Evolutionary conservation across 2,888 invertebrate genomes (phyloP), one percentile per base, ranked within the genome.

Genomic region (Cerceris ruficornis): DNA sequence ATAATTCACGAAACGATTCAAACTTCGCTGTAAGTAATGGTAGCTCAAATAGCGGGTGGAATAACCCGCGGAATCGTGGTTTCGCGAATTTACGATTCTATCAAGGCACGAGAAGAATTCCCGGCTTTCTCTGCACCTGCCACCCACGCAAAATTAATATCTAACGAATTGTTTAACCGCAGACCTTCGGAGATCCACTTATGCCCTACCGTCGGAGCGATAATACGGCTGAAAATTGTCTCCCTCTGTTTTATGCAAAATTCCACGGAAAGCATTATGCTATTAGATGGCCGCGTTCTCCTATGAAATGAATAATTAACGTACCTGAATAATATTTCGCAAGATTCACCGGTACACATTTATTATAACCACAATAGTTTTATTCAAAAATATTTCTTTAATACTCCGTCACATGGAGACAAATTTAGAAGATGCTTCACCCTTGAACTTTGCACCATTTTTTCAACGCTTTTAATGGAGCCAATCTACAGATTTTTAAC

Each of bases 11-110:
- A 83, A 85, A 79, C 78, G 75, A 81, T 81, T 76, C 73, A 74
- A 81, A 77, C 80, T 79, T 64, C 58, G 84, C 85, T 85, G 85
- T 28, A 28, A 28, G 83, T 82, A 81, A 65, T 50, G 49, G 65
- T 58, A 41, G 55, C 68, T 70, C 58, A 50, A 81, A 84, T 84
- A 66, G 77, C 62, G 81, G 85, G 86, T 84, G 84, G 79, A 75
- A 81, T 76, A 70, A 67, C 58, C 78, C 57, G 69, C 74, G 61
- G 57, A 28, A 50, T 55, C 72, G 75, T 68, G 73, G 73, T 77
- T 82, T 70, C 75, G 68, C 77, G 75, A 77, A 80, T 77, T 83
- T 69, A 28, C 57, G 39, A 61, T 67, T 75, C 57, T 70, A 69
- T 61, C 61, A 43, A 39, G 58, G 58, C 43, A 67, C 54, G 75